Percentiles rank a stretch among this genome's conserved stretches.
Evolutionary conservation across 2,797 vertebrate species (phyloP).

Genomic region (Squalus acanthias): DNA sequence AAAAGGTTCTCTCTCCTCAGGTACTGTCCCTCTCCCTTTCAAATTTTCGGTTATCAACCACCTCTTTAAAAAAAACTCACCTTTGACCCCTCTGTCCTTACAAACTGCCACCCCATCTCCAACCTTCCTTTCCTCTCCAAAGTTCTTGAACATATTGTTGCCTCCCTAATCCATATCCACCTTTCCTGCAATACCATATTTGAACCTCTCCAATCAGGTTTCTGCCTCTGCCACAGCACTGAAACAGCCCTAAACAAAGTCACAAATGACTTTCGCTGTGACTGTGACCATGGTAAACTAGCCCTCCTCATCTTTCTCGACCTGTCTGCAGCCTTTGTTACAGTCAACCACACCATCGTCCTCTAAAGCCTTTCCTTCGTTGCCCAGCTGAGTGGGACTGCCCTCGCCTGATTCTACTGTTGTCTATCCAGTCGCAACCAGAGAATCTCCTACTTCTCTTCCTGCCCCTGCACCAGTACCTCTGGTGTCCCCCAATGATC

Average conservation of each 20-base stretch:
- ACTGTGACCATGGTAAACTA: no score
- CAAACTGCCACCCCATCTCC: not conserved
- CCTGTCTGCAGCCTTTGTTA: no score
- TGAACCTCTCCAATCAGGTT: no score
- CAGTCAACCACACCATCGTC: not conserved
- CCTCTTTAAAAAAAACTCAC: no score
- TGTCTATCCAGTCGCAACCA: not conserved
- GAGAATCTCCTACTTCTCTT: not conserved
- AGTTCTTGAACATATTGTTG: not conserved
- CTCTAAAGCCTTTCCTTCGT: not conserved
- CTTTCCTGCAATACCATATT: not conserved
- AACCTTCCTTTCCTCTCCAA: not conserved
- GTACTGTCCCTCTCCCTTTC: not conserved
- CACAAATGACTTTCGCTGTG: no score
- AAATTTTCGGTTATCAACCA: not conserved
- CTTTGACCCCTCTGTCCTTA: not conserved
- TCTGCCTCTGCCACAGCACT: no score
- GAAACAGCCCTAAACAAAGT: no score
- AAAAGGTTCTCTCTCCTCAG: not conserved
- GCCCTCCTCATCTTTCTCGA: no score
- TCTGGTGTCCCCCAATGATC: not conserved
- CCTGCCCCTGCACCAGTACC: not conserved
- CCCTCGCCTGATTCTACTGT: not conserved
- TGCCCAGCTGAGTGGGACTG: not conserved
- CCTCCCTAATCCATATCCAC: not conserved